A percentile compares a stretch with the other conserved stretches of the same genome.
These are phyloP conservation scores for Erebia epiphron DNA, from an alignment of 2,888 invertebrate species.

Conservation along the genomic window DNA sequence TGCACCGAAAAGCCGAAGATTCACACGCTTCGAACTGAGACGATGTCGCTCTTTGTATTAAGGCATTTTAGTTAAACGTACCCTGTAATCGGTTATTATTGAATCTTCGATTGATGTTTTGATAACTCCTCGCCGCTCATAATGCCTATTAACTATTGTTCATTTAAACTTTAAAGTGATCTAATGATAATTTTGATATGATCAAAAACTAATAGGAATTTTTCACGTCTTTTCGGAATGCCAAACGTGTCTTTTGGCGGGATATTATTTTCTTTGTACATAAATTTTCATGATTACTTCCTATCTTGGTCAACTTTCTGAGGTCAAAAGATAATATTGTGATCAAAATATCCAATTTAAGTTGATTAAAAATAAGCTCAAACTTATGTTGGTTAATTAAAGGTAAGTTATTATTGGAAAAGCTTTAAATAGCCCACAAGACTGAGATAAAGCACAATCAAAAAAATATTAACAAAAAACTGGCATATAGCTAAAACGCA, in stretches of 20 bases:
- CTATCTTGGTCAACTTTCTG: too few relatives aligned
- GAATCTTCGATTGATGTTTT: constrained; percentile 57
- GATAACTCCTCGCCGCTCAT: constrained; percentile 48
- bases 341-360: too few relatives aligned
- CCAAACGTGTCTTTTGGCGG: background rate
- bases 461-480: background rate
- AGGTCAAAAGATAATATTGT: too few relatives aligned
- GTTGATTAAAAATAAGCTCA: background rate
- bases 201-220: background rate
- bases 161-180: constrained; percentile 1
- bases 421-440: background rate
- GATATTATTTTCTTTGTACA: too few relatives aligned
- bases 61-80: constrained; percentile 51
- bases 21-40: constrained; percentile 70
- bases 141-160: constrained; percentile 21
- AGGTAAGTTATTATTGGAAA: background rate
- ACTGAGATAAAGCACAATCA: background rate
- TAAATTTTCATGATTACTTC: too few relatives aligned
- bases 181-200: background rate
- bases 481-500: too few relatives aligned
- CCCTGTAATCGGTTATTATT: constrained; percentile 51
- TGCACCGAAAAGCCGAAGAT: constrained; percentile 47
- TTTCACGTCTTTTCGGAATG: background rate
- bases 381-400: too few relatives aligned
- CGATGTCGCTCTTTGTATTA: constrained; percentile 55